Evolutionary conservation across 2,797 vertebrate species (phyloP).

Genomic region (Falco concolor): DNA sequence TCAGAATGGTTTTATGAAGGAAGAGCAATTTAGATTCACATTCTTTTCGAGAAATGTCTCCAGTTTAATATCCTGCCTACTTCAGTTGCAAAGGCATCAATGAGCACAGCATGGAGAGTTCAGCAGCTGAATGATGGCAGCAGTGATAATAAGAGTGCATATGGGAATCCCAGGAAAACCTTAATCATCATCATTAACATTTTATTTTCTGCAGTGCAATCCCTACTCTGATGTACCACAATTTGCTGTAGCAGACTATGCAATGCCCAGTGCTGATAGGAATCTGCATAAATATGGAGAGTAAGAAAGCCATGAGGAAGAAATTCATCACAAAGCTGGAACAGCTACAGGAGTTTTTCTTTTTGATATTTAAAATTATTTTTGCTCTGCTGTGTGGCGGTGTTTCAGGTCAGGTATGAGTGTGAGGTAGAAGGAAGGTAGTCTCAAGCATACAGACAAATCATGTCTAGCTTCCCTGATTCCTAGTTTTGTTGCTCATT

Average conservation of each 20-base stretch:
- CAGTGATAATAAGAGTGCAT: background rate
- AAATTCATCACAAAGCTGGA: background rate
- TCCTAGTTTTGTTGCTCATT: background rate
- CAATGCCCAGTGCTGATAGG: background rate
- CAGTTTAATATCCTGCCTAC: background rate
- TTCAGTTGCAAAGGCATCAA: background rate
- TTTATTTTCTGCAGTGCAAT: conserved; percentile 17
- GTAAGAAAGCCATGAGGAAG: background rate
- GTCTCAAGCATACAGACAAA: background rate
- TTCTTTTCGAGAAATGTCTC: background rate
- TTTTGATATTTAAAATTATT: background rate
- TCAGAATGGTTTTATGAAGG: background rate
- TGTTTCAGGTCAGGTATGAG: background rate
- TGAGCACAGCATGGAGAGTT: background rate
- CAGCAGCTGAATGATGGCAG: background rate
- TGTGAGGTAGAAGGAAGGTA: background rate
- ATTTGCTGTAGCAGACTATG: background rate
- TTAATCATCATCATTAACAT: conserved; percentile 7
- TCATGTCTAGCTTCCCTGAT: background rate
- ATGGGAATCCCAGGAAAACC: conserved; percentile 7
- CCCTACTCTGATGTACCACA: background rate
- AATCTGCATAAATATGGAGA: background rate
- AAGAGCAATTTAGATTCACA: background rate
- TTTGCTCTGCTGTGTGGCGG: background rate
- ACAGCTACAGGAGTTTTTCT: background rate